Evolutionary conservation across 1,140 invertebrate species (phyloP).

Genomic region (Druon quercuslanigerum): DNA sequence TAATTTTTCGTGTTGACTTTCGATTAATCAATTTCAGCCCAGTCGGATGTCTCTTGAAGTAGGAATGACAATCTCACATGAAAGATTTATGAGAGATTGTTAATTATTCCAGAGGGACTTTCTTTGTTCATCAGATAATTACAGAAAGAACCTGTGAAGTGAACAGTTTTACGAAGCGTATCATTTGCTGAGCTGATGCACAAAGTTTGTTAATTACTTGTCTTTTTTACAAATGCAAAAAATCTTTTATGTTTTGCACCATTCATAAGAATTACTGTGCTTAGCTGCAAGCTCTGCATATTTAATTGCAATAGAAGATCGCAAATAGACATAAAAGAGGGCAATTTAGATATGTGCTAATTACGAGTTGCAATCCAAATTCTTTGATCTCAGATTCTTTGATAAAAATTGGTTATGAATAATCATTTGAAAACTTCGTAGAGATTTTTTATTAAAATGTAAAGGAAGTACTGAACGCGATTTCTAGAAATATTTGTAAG

Average conservation of each 20-base stretch:
- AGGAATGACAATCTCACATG: neutral
- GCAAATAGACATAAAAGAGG: neutral
- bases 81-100: neutral
- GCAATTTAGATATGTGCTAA: neutral
- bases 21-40: neutral
- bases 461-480: no score
- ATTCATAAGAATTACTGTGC: no score
- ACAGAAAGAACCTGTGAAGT: neutral
- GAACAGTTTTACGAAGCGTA: neutral
- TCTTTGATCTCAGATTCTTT: neutral
- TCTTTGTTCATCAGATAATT: neutral
- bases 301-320: neutral
- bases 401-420: neutral
- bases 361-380: neutral
- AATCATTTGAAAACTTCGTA: no score
- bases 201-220: neutral
- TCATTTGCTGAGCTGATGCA: neutral
- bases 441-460: no score
- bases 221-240: neutral
- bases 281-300: neutral
- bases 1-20: neutral
- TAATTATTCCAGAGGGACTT: conserved; percentile 7
- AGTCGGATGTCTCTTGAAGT: neutral
- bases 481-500: no score
- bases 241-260: no score